Base-by-base conservation (phyloP, 2,113 vertebrate species). In the Motacilla tschutschensis region DNA sequence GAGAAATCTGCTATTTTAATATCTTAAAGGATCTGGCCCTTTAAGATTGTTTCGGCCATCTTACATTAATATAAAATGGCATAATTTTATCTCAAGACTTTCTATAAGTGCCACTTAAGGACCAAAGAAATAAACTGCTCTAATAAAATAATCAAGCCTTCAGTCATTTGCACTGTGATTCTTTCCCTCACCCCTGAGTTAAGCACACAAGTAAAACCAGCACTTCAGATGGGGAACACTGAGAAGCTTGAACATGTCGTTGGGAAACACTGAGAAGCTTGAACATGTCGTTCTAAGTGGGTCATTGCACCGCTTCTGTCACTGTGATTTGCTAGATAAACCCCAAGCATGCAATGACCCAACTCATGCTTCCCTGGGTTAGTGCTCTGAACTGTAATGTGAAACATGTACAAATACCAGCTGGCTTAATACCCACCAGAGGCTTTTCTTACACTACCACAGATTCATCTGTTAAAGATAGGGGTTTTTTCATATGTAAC, bases 381-480 rank as follows among this genome's bases (percentile, higher is more conserved):
- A 76, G 60, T 2, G 16, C 65, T 89, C 46, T 4, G 1, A 74
- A 35, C 65, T 91, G 93, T 91, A 95, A 95, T 8, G 55, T 86
- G 94, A 94, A 95, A 92, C 95, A 91, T 6, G 40, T 48, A 90
- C 85, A 66, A 82, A 82, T 28, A 89, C 80, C 43, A 54, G 47
- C 82, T 84, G 92, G 83, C 79, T 85, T 54, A 65, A 87, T 84
- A 84, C 58, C 81, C 10, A 0, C 72, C 75, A 29, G 26, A 77
- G 78, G 89, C 59, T 89, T 88, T 82, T 58, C 69, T 94, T 93
- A 92, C 87, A 72, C 78, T 59, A 20, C 54, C 51, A 19, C 47
- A 72, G 85, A 89, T 82, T 91, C 91, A 93, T 93, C 72, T 75
- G 82, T 91, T 89, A 89, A 64, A 90, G 78, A 94, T 67, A 89